Evolutionary conservation across 2,113 vertebrate genomes (phyloP), one percentile per base, ranked within the genome.

Genomic region (Falco punctatus): DNA sequence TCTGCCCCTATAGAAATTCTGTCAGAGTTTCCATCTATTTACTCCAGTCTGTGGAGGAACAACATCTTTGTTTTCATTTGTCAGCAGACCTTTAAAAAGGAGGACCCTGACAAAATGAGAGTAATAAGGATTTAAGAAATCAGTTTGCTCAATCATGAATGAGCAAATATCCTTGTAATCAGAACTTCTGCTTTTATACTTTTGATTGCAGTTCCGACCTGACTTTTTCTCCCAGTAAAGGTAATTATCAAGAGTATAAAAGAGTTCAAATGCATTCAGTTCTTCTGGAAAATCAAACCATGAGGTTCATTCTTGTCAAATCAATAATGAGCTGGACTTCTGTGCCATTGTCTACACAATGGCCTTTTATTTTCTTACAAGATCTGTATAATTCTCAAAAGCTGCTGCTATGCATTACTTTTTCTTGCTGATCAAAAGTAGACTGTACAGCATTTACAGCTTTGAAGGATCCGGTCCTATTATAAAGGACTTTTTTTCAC

Each of bases 331-430:
- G 35, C 24, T 92, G 86, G 78, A 93, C 42, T 90, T 95, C 38
- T 74, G 66, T 78, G 42, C 48, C 54, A 59, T 92, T 95, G 65
- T 94, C 89, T 92, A 86, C 75, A 93, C 59, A 91, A 82, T 86
- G 48, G 61, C 4, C 69, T 92, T 97, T 95, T 94, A 88, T 96
- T 95, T 97, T 95, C 80, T 88, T 90, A 51, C 30, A 91, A 91
- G 79, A 70, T 82, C 40, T 62, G 15, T 88, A 52, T 87, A 89
- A 94, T 85, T 93, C 80, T 88, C 62, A 86, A 91, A 92, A 82
- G 86, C 82, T 96, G 59, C 69, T 96, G 13, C 62, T 77, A 58
- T 79, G 70, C 30, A 49, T 88, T 93, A 67, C 64, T 75, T 95
- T 88, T 77, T 69, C 79, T 75, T 81, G 11, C 49, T 92, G 70